phyloP scores from a whole-genome alignment of 1,140 invertebrate genomes.

The Chironomus striatipennis region DNA sequence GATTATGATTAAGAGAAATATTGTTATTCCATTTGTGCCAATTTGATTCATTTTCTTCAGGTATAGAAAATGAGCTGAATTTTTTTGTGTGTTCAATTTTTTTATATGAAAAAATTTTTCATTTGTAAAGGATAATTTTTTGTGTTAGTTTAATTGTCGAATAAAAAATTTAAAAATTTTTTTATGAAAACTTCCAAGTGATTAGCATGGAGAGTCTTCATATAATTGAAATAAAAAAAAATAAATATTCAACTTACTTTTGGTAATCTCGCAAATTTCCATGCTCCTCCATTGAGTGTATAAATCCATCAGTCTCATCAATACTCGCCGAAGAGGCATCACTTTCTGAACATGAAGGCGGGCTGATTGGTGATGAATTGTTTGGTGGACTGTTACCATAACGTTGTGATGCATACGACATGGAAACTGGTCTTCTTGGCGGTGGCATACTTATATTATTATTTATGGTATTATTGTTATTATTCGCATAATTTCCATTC shows the following conservation, averaged over 20 bases:
- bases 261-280: slow-evolving; percentile 28
- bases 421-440: slow-evolving; percentile 44
- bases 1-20: slow-evolving; percentile 23
- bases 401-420: slow-evolving; percentile 41
- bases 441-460: slow-evolving; percentile 27
- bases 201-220: too few relatives aligned
- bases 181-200: neutral
- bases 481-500: slow-evolving; percentile 5
- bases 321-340: slow-evolving; percentile 61
- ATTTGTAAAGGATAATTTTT: slow-evolving; percentile 27
- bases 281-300: slow-evolving; percentile 48
- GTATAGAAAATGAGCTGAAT: slow-evolving; percentile 36
- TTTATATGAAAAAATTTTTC: neutral
- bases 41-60: slow-evolving; percentile 46
- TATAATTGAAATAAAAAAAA: too few relatives aligned
- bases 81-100: neutral
- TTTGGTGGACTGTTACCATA: slow-evolving; percentile 54
- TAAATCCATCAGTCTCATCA: slow-evolving; percentile 46
- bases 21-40: slow-evolving; percentile 23
- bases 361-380: slow-evolving; percentile 48
- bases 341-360: slow-evolving; percentile 56
- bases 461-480: slow-evolving; percentile 5
- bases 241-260: slow-evolving; percentile 16
- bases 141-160: slow-evolving; percentile 21
- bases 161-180: slow-evolving; percentile 23